Percentiles rank a stretch among this genome's conserved stretches.
Evolutionary conservation across 2,797 vertebrate genomes (phyloP).

Genomic region (Anabacerthia variegaticeps): DNA sequence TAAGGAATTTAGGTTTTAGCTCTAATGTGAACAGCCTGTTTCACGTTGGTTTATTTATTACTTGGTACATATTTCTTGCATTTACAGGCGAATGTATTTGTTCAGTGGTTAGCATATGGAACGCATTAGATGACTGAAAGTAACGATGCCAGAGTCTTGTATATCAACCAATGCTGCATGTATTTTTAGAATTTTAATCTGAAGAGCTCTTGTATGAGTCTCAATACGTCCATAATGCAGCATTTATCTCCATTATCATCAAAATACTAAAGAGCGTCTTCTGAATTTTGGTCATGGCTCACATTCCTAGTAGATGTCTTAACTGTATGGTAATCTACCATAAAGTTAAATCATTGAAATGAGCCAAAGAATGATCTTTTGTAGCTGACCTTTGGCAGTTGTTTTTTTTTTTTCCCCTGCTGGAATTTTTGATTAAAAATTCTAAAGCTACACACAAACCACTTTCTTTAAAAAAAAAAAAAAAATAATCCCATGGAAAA

Average conservation of each 20-base stretch:
- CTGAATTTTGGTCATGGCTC: neutral
- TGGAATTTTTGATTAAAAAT: neutral
- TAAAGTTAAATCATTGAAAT: neutral
- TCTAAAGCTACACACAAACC: accelerated
- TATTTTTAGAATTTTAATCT: slow-evolving; percentile 23
- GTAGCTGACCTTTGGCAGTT: neutral
- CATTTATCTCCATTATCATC: neutral
- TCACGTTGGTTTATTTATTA: slow-evolving; percentile 20
- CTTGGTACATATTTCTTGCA: neutral
- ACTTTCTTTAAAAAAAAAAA: neutral
- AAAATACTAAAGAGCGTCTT: neutral
- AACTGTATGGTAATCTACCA: neutral
- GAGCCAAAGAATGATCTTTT: neutral
- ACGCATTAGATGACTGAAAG: neutral
- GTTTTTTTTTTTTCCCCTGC: neutral
- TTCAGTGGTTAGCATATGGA: slow-evolving; percentile 2
- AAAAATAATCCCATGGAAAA: neutral
- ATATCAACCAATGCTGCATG: neutral
- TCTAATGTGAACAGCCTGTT: neutral
- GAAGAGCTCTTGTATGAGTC: neutral
- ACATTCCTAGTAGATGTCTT: neutral
- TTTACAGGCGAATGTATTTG: slow-evolving; percentile 1
- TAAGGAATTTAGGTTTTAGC: neutral
- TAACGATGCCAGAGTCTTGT: neutral
- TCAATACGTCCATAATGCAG: neutral